Evolutionary conservation across 2,888 invertebrate species (phyloP), one percentile per base, ranked within the genome.

Genomic region (Napeogenes inachia): DNA sequence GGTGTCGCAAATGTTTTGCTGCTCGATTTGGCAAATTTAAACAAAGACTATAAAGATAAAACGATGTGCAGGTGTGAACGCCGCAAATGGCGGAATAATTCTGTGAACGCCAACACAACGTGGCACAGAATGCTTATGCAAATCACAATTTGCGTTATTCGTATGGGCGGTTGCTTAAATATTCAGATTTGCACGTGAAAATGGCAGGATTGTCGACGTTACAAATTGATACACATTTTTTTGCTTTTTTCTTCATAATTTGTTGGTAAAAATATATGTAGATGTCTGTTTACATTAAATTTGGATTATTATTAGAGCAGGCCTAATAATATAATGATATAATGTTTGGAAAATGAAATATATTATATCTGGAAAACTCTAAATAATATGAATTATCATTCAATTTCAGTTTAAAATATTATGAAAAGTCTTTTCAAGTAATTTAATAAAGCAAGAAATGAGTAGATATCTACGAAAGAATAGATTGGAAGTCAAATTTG

Each of bases 61-160:
- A 68, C 63, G 61, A 66, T 60, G 59, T 63, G 62, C 65, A 66
- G 69, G 73, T 71, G 72, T 65, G 70, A 73, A 69, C 71, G 63
- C 68, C 61, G 57, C 73, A 71, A 74, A 71, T 71, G 68, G 69
- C 62, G 65, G 70, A 76, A 73, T 77, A 76, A 75, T 75, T 74
- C 71, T 68, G 71, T 68, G 67, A 67, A 67, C 66, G 56, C 61
- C 62, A 63, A 68, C 68, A 68, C 65, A 64, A 71, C 67, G 71
- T 65, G 68, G 75, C 69, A 74, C 72, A 70, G 72, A 74, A 79
- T 77, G 77, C 75, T 78, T 83, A 83, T 83, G 84, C 78, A 80
- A 84, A 83, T 82, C 67, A 70, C 71, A 75, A 78, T 81, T 77
- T 77, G 75, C 78, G 77, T 75, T 73, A 65, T 68, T 66, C 67